Evolutionary conservation across 2,797 vertebrate genomes (phyloP).

Genomic region (Pseudocheirus occidentalis): DNA sequence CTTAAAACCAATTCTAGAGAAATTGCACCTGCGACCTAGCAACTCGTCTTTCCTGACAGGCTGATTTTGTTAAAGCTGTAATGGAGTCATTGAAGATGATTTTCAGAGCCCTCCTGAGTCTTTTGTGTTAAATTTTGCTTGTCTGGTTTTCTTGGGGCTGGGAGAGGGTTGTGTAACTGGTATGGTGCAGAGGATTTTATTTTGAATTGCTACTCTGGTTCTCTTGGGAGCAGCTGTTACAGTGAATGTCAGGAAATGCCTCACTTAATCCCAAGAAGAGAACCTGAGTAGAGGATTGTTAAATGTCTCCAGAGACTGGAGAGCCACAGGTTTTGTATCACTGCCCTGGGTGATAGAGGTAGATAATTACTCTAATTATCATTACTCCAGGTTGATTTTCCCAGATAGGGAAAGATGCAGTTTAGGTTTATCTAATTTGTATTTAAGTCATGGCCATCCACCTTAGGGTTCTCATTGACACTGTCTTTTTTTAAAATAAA

Average conservation of each 20-base stretch:
- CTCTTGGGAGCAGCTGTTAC: not conserved
- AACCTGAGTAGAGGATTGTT: slow-evolving; percentile 43
- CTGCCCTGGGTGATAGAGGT: slow-evolving; percentile 32
- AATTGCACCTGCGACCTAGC: not conserved
- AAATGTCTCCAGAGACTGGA: slow-evolving; percentile 33
- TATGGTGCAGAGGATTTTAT: not conserved
- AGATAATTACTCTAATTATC: slow-evolving; percentile 59
- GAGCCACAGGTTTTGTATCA: slow-evolving; percentile 51
- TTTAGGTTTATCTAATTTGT: slow-evolving; percentile 30
- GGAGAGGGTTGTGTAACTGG: not conserved
- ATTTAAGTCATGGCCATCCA: slow-evolving; percentile 31
- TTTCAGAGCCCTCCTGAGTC: not conserved
- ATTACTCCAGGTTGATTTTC: slow-evolving; percentile 55
- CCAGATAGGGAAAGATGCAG: slow-evolving; percentile 24
- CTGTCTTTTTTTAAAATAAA: not conserved
- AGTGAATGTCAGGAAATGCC: slow-evolving; percentile 49
- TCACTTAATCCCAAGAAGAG: slow-evolving; percentile 48
- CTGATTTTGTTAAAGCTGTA: not conserved
- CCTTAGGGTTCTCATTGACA: slow-evolving; percentile 7
- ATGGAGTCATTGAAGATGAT: not conserved
- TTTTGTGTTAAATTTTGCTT: not conserved
- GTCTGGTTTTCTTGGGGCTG: slow-evolving; percentile 14
- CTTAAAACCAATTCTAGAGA: slow-evolving; percentile 6
- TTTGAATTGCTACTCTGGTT: not conserved
- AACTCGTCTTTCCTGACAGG: not conserved